These are phyloP conservation scores for Rhyzopertha dominica DNA, from an alignment of 1,140 invertebrate species.

Conservation along the genomic window DNA sequence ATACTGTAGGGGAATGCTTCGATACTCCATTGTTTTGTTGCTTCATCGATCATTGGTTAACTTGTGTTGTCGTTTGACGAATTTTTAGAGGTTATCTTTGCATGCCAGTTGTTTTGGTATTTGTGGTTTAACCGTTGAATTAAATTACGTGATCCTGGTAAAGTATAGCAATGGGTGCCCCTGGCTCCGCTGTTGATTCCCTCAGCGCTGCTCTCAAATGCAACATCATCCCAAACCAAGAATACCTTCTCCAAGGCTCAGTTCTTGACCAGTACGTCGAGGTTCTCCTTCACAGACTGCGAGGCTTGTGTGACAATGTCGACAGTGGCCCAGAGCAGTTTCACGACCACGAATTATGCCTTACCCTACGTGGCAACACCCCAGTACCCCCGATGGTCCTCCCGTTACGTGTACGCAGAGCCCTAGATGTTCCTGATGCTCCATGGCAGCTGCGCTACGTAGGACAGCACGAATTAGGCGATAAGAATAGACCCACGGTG, in stretches of 20 bases:
- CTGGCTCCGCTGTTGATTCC: slow-evolving; percentile 69
- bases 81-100: too few species aligned
- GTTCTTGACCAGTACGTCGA: slow-evolving; percentile 88
- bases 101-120: too few species aligned
- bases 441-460: slow-evolving; percentile 86
- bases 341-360: slow-evolving; percentile 85
- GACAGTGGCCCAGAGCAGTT: slow-evolving; percentile 87
- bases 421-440: slow-evolving; percentile 70
- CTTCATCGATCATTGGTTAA: too few species aligned
- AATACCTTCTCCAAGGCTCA: slow-evolving; percentile 87
- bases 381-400: slow-evolving; percentile 44
- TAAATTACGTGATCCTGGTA: too few species aligned
- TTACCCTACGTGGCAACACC: slow-evolving; percentile 63
- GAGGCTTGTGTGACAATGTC: slow-evolving; percentile 91
- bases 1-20: too few species aligned
- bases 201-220: slow-evolving; percentile 70
- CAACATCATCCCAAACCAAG: slow-evolving; percentile 84
- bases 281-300: slow-evolving; percentile 82
- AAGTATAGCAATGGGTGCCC: slow-evolving; percentile 41
- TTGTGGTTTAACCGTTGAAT: too few species aligned
- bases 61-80: too few species aligned
- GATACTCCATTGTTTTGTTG: too few species aligned
- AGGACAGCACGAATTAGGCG: slow-evolving; percentile 82
- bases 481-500: slow-evolving; percentile 84
- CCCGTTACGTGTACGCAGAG: slow-evolving; percentile 68